Evolutionary conservation across 2,797 vertebrate genomes (phyloP).

Genomic region (Lagorchestes hirsutus): DNA sequence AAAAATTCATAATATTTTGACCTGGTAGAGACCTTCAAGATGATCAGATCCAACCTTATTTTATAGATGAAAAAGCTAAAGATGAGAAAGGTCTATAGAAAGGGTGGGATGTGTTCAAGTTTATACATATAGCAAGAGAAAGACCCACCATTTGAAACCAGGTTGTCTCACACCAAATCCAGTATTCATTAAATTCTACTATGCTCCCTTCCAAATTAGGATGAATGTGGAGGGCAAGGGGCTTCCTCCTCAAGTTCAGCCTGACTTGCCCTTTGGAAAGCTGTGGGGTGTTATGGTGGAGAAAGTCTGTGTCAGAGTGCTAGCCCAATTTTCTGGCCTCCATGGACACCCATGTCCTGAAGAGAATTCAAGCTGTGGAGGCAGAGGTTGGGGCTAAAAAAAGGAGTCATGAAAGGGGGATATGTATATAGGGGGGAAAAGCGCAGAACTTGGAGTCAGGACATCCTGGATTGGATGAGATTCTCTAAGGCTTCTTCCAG

Average conservation of each 20-base stretch:
- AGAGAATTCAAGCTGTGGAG: not conserved
- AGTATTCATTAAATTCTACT: not conserved
- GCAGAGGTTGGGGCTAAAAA: not conserved
- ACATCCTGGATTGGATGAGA: not conserved
- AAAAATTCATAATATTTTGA: not conserved
- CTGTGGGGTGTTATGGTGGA: not conserved
- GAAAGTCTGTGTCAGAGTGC: not conserved
- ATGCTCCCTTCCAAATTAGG: not conserved
- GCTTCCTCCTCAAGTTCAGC: not conserved
- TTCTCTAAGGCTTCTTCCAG: not conserved
- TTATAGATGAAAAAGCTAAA: not conserved
- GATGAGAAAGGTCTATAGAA: not conserved
- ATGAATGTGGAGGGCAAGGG: not conserved
- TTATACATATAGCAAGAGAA: too few relatives aligned
- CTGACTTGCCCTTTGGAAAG: not conserved
- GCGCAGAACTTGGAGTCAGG: not conserved
- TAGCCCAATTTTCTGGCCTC: not conserved
- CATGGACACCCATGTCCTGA: not conserved
- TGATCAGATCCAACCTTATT: not conserved
- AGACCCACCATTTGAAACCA: not conserved
- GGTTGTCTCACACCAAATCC: not conserved
- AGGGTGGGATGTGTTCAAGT: not conserved
- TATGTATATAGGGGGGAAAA: not conserved
- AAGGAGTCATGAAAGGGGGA: not conserved
- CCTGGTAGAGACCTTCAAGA: not conserved